Base-by-base conservation (phyloP, 2,113 vertebrate species). In the Anas platyrhynchos region DNA sequence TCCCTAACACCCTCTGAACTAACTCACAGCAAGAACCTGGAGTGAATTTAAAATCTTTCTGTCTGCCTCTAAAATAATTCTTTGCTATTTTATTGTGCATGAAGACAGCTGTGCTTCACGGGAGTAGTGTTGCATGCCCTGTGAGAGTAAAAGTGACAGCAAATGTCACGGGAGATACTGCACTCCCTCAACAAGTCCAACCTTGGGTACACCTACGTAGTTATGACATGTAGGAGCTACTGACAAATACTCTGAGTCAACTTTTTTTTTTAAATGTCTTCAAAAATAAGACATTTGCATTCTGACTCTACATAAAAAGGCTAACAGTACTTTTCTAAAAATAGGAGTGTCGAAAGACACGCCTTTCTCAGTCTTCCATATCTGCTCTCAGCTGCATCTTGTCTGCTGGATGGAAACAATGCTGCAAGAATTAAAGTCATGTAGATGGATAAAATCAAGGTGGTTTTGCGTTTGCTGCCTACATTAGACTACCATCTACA, bases 241-340 rank as follows among this genome's bases (percentile, higher is more conserved):
- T 50, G 61, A 78, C 65, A 67, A 16, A 2, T 1, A 23, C 13
- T 38, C 17, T 0, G 4, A 74, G 32, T 1, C 0, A 0, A 73
- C 22, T 52, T 56, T 46, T 72, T 76, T 50, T 26, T 61, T 3
- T 41, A 13, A 54, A 62, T n/a, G 9, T 63, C 81, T 91, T 87
- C 63, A 55, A 82, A 89, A 59, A 44, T 1, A 77, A 75, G 55
- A 50, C 48, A 75, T 66, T n/a, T 86, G 61, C 25, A 63, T 63
- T 84, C 69, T 81, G 88, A 65, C 38, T 82, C 48, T 58, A 65
- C 83, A 62, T 17, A 75, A 59, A 78, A 25, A 58, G n/a, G 43
- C 26, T 66, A 63, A 41, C 1, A 4, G 66, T 46, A 41, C 9
- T 62, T 82, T 10, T 36, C 77, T 80, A 87, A 76, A 95, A 94